Base-by-base conservation (phyloP, 2,113 vertebrate genomes). In the Corythaeola cristata region DNA sequence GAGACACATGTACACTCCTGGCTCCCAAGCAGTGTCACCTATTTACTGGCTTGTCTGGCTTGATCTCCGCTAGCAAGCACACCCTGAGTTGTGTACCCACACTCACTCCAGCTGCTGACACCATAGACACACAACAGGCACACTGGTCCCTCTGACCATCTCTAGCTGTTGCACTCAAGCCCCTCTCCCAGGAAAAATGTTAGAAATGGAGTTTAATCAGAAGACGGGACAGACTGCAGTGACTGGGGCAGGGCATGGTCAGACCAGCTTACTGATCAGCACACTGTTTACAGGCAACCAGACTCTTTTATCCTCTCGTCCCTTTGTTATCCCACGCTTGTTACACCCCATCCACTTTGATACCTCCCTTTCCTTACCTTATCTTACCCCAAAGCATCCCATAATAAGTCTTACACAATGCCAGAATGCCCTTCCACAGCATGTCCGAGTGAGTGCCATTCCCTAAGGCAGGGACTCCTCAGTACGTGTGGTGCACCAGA, bases 1-100 rank as follows among this genome's bases (percentile, higher is more conserved):
- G 11, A 60, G 23, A 64, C 5, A 11, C 3, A 41, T 0, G 5
- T 20, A 17, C 7, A 13, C 1, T 5, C 12, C 10, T 20, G 58
- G 7, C 16, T 63, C 49, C 35, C 26, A 44, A 53, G 8, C 21
- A 15, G 24, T 1, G 1, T 5, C 30, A 35, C n/a, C 30, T 52
- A 12, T 33, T 28, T 30, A 22, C 30, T 63, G 22, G 27, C 55
- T 49, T 69, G 2, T 19, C 22, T 87, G 39, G 12, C 18, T 47
- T 75, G 23, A 47, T 22, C 21, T 81, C 39, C 22, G 6, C 7
- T 69, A 33, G 41, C 16, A 13, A 12, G 16, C 21, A 24, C 35
- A 79, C 12, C 3, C 55, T 74, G 17, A 18, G 30, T 32, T 26
- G 5, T 28, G 30, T 13, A 37, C 12, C 24, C 35, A 47, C 20